Evolutionary conservation across 1,140 invertebrate genomes (phyloP), one percentile per base, ranked within the genome.

Genomic region (Plutomurus gul): DNA sequence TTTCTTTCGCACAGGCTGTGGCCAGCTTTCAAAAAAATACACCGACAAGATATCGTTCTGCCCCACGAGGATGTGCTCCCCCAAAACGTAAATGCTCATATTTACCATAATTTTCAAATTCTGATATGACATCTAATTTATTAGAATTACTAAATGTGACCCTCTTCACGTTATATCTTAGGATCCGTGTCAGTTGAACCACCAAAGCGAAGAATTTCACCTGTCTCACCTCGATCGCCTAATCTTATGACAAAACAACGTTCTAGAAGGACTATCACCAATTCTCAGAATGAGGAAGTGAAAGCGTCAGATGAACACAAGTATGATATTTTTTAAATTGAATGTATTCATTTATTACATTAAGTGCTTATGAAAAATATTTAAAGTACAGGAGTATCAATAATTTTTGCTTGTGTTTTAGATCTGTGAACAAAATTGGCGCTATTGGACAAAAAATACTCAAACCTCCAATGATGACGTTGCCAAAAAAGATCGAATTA

Each of bases 21-120:
- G 71, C 71, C 16, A 74, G 60, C 13, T 79, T 74, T 22, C 77
- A 79, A 16, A 79, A 79, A 60, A 79, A 70, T 25, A 79, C 77
- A 10, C 77, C 77, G 0, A 72, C 72, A 13, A 6, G 77, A 43
- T 79, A 74, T 39, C 43, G 72, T 3, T 47, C 47, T 13, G 37
- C 51, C 16, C 77, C 77, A 0, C 70, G 47, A 4, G 56, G 56
- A 0, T 13, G 25, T 7, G 25, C 33, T 33, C 30, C 33, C 18
- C 25, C 25, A 16, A 36, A 65, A 36, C 18, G 76, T 73, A 5
- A 22, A 6, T 4, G 20, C 3, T 18, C 37, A 43, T 36, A 73
- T 73, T 18, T 73, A 73, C 20, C 18, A n/a, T n/a, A n/a, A n/a
- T n/a, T 40, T 43, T 43, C 40, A 43, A 43, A 43, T 73, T 25